phyloP scores from a whole-genome alignment of 2,888 invertebrate genomes.

The Agrenia bidenticulata region DNA sequence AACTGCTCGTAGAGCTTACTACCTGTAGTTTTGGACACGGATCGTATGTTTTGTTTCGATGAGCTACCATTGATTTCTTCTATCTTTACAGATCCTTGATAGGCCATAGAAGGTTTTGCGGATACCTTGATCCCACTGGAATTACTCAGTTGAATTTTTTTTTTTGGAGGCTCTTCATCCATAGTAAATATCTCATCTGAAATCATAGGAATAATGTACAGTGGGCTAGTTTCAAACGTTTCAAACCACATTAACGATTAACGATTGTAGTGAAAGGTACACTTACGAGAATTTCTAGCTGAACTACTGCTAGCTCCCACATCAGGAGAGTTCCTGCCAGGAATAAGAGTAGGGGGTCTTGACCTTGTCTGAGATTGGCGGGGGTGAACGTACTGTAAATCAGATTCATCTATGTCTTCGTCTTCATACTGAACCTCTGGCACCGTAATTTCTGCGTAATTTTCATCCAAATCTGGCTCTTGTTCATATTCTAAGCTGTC shows the following conservation, averaged over 20 bases:
- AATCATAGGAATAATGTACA: no score
- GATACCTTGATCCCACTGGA: neutral
- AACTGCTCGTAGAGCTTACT: constrained; percentile 17
- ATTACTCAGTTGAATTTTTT: neutral
- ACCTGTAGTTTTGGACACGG: neutral
- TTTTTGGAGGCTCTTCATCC: constrained; percentile 7
- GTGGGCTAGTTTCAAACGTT: no score
- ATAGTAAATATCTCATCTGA: neutral
- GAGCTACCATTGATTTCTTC: neutral
- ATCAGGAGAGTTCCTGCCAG: neutral
- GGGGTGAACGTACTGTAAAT: neutral
- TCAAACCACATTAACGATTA: no score
- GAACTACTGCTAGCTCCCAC: neutral
- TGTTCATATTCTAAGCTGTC: constrained; percentile 20
- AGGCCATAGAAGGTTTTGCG: neutral
- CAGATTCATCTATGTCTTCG: constrained; percentile 7
- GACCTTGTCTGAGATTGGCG: neutral
- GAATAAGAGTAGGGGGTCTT: neutral
- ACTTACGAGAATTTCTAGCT: neutral
- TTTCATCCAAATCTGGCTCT: constrained; percentile 5
- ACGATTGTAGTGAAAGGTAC: no score
- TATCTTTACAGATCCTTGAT: neutral
- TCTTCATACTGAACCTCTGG: neutral
- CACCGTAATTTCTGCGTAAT: neutral
- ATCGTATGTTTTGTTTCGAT: neutral